Base-by-base conservation (phyloP, 2,888 invertebrate species). In the Sympetrum striolatum region DNA sequence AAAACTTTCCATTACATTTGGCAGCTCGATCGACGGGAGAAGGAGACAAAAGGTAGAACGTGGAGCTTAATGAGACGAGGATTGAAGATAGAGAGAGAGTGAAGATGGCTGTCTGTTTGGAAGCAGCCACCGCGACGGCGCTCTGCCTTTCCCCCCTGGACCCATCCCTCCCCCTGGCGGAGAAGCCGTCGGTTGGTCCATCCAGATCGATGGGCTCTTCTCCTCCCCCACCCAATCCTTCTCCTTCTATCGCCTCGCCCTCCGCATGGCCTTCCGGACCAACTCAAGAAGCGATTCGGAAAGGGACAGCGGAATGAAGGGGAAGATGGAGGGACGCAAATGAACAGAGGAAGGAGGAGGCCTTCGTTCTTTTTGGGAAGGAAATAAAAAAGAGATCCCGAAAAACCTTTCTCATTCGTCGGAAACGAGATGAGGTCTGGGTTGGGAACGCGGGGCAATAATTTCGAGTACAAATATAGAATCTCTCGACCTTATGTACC, bases 111-210 rank as follows among this genome's bases (percentile, higher is more conserved):
- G 86, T 58, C 82, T 82, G 86, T 86, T 86, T 64, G 60, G 37
- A 35, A 60, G 64, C 73, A 73, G 73, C 73, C 12, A 31, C 73
- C 73, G 73, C 73, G 60, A 58, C 58, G 58, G 82, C 25, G 82
- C 82, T 48, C 25, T 48, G 25, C 82, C 58, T 31, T 35, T 35
- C 48, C 48, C 22, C 35, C 53, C 31, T 31, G 73, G 73, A 31
- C 58, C 31, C 44, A 37, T 37, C 80, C 37, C 39, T 48, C 15
- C 58, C 60, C 86, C n/a, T 37, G 31, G 37, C 86, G 35, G 58
- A 86, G 86, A 58, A 60, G 37, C 86, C 86, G 86, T 37, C 86
- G 86, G 86, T 86, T 86, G 86, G 86, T 86, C 86, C 86, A 86
- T 86, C 86, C 86, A 60, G 86, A 86, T 86, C 86, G 86, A 86